Conservation (phyloP, 2,888 invertebrate genomes). For the Macrosoma leucophasiata region DNA sequence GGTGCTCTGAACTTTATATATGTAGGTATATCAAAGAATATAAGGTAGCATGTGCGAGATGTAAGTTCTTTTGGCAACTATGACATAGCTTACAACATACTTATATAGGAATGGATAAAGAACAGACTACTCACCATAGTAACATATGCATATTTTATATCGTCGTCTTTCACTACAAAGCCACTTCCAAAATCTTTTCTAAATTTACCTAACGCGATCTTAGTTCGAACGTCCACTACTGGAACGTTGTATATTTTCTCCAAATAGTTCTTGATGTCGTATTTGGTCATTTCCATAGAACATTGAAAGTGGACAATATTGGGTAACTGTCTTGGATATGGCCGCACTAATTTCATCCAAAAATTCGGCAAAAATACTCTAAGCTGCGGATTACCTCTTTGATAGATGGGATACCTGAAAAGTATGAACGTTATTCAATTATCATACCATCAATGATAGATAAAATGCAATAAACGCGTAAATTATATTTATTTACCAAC, state of each 20-base stretch:
- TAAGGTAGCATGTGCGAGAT: no score
- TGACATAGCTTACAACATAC: no score
- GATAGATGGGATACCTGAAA: constrained; percentile 91
- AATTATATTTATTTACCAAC: constrained; percentile 41
- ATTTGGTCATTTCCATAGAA: constrained; percentile 94
- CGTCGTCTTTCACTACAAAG: constrained; percentile 87
- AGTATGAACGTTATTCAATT: no score
- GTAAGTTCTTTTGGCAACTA: no score
- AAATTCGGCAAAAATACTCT: constrained; percentile 96
- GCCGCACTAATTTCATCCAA: constrained; percentile 94
- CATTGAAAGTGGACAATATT: constrained; percentile 93
- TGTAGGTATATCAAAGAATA: no score
- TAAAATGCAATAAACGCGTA: neutral
- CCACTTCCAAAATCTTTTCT: constrained; percentile 75
- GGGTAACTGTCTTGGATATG: constrained; percentile 79
- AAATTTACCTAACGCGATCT: constrained; percentile 82
- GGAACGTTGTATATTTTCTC: constrained; percentile 96
- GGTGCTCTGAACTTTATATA: no score
- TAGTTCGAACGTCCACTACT: constrained; percentile 84
- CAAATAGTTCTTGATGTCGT: constrained; percentile 94
- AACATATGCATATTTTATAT: constrained; percentile 86
- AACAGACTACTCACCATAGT: constrained; percentile 77
- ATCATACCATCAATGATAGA: constrained; percentile 1
- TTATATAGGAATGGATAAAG: constrained; percentile 2
- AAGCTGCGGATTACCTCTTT: constrained; percentile 94